phyloP scores from a whole-genome alignment of 2,797 vertebrate species.

The Arnoldichthys spilopterus region DNA sequence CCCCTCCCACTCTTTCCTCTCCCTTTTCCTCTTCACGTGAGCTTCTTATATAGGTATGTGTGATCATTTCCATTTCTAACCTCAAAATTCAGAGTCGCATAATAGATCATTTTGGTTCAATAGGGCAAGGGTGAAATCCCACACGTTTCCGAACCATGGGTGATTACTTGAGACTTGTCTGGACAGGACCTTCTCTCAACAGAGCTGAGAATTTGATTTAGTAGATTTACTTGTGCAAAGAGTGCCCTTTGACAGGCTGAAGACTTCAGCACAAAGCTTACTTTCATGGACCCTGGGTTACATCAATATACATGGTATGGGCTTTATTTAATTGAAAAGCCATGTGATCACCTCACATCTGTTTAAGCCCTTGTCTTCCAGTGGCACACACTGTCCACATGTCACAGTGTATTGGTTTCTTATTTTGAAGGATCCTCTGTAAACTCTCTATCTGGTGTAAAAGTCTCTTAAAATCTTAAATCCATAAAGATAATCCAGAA shows the following conservation, averaged over 20 bases:
- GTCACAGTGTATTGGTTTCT: conserved; percentile 5
- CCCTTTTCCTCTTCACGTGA: conserved; percentile 1
- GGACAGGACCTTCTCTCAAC: conserved; percentile 27
- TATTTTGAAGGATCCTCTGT: neutral
- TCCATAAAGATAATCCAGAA: conserved; percentile 13
- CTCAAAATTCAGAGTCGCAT: conserved; percentile 5
- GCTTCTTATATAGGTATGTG: conserved; percentile 16
- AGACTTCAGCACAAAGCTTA: conserved; percentile 42
- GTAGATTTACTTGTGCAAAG: conserved; percentile 40
- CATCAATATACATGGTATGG: conserved; percentile 71
- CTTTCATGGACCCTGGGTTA: conserved; percentile 62
- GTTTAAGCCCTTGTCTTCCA: conserved; percentile 73
- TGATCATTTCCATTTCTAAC: conserved; percentile 26
- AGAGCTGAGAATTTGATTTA: conserved; percentile 51
- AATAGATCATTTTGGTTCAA: conserved; percentile 29
- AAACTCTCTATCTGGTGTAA: neutral
- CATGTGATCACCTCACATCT: conserved; percentile 78
- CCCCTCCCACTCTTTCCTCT: neutral
- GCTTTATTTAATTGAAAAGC: conserved; percentile 71
- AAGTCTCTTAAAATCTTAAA: neutral
- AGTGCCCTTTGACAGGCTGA: conserved; percentile 39
- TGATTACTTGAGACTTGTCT: conserved; percentile 15
- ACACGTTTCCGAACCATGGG: conserved; percentile 12
- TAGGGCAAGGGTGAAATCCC: conserved; percentile 25
- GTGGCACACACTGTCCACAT: conserved; percentile 20